Percentiles rank a stretch among this genome's conserved stretches.
Conservation (phyloP, 2,888 invertebrate species). For the Xylophagus ater region DNA sequence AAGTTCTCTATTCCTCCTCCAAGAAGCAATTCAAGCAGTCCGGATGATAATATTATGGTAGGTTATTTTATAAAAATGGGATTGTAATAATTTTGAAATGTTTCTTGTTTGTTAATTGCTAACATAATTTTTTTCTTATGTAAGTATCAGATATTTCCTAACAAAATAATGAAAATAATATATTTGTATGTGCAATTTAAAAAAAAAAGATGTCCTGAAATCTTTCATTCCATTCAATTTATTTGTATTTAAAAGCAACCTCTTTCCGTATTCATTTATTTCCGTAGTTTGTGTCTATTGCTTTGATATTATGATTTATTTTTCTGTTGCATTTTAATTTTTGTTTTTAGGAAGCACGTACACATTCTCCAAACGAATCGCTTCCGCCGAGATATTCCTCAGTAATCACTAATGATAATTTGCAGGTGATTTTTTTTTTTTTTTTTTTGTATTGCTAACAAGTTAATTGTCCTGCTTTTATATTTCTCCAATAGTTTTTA, state of each 20-base stretch:
- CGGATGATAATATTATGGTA: conserved; percentile 63
- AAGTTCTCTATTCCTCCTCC: conserved; percentile 46
- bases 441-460: conserved; percentile 12
- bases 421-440: conserved; percentile 32
- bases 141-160: not conserved
- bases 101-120: not conserved
- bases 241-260: too few species aligned
- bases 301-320: conserved; percentile 1
- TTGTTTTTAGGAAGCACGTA: conserved; percentile 18
- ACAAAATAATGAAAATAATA: too few species aligned
- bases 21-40: conserved; percentile 58
- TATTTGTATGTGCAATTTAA: too few species aligned
- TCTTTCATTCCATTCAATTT: too few species aligned
- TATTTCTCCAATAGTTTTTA: not conserved
- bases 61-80: conserved; percentile 24
- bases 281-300: too few species aligned
- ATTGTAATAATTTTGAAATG: not conserved
- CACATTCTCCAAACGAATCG: conserved; percentile 25
- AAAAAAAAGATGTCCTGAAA: too few species aligned
- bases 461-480: conserved; percentile 9
- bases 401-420: conserved; percentile 33
- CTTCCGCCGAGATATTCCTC: conserved; percentile 39
- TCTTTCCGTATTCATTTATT: too few species aligned
- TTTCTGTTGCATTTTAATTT: conserved; percentile 21
- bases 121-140: not conserved